Percentiles rank a stretch among this genome's conserved stretches.
These are phyloP conservation scores for Hylaea fasciaria DNA, from an alignment of 2,888 invertebrate species.

Conservation along the genomic window DNA sequence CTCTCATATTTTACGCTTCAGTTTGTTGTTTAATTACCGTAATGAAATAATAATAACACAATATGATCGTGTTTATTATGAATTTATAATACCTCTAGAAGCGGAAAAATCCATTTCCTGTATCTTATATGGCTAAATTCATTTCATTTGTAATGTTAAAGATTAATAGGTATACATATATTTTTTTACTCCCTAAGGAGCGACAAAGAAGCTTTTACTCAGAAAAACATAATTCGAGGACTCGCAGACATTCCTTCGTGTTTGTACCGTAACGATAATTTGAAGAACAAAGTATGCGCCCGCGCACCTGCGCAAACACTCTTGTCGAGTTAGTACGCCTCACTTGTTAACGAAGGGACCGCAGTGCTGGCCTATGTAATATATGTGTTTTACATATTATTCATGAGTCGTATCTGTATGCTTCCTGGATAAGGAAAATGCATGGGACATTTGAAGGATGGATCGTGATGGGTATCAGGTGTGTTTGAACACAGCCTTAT, in stretches of 20 bases:
- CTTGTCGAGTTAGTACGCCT: slow-evolving; percentile 68
- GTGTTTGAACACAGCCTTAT: not conserved
- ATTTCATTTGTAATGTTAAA: not conserved
- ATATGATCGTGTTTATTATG: slow-evolving; percentile 1
- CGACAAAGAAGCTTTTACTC: slow-evolving; percentile 22
- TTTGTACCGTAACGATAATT: slow-evolving; percentile 72
- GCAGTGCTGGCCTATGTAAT: slow-evolving; percentile 30
- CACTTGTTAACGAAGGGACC: slow-evolving; percentile 52
- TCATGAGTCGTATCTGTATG: slow-evolving; percentile 4
- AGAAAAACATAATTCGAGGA: slow-evolving; percentile 41
- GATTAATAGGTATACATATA: not conserved
- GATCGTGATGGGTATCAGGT: slow-evolving; percentile 11
- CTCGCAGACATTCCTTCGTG: slow-evolving; percentile 50
- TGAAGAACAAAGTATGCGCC: slow-evolving; percentile 75
- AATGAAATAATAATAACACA: slow-evolving; percentile 1
- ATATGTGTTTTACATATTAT: slow-evolving; percentile 21
- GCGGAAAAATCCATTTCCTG: slow-evolving; percentile 15
- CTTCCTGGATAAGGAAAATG: slow-evolving; percentile 14
- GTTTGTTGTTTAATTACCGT: slow-evolving; percentile 1
- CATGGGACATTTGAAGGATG: not conserved
- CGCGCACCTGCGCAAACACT: slow-evolving; percentile 80
- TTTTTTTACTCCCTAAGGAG: slow-evolving; percentile 8
- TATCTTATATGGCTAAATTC: slow-evolving; percentile 6
- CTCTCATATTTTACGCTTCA: slow-evolving; percentile 38
- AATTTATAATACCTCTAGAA: slow-evolving; percentile 1